Percentiles rank a stretch among this genome's conserved stretches.
phyloP scores from a whole-genome alignment of 2,888 invertebrate species.

The Lepidochrysops patricia region DNA sequence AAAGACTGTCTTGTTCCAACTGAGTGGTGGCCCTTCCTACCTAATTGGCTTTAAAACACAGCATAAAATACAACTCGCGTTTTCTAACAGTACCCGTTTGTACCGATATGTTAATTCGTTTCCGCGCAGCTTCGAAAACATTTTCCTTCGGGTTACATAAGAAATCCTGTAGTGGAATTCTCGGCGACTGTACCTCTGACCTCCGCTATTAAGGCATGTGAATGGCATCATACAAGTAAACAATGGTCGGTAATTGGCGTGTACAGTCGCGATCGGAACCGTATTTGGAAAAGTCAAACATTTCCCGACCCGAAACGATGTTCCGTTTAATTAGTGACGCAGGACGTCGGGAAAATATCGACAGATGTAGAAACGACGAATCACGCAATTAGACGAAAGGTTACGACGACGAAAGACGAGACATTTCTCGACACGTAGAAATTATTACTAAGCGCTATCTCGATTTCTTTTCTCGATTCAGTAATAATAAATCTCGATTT shows the following conservation, averaged over 20 bases:
- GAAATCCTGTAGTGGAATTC: slow-evolving; percentile 2
- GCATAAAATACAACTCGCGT: too few relatives aligned
- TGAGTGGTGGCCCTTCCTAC: too few relatives aligned
- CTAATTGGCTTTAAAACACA: not conserved
- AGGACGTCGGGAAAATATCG: not conserved
- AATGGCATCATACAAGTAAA: slow-evolving; percentile 22
- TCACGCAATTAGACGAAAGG: not conserved
- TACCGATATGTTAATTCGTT: not conserved
- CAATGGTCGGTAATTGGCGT: slow-evolving; percentile 28
- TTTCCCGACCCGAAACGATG: slow-evolving; percentile 22
- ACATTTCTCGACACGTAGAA: too few relatives aligned
- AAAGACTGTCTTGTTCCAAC: too few relatives aligned
- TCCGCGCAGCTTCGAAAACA: not conserved
- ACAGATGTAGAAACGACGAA: not conserved
- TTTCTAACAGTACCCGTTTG: too few relatives aligned
- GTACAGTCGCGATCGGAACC: slow-evolving; percentile 20
- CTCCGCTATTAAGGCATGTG: slow-evolving; percentile 12
- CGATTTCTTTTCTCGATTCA: too few relatives aligned
- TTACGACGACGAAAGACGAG: not conserved
- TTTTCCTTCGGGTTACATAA: slow-evolving; percentile 7
- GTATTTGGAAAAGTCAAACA: slow-evolving; percentile 24
- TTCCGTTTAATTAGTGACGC: slow-evolving; percentile 9
- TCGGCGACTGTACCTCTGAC: not conserved
- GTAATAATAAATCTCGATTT: too few relatives aligned
- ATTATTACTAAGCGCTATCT: too few relatives aligned